Evolutionary conservation across 2,888 invertebrate genomes (phyloP), one percentile per base, ranked within the genome.

Genomic region (Campoletis raptor): DNA sequence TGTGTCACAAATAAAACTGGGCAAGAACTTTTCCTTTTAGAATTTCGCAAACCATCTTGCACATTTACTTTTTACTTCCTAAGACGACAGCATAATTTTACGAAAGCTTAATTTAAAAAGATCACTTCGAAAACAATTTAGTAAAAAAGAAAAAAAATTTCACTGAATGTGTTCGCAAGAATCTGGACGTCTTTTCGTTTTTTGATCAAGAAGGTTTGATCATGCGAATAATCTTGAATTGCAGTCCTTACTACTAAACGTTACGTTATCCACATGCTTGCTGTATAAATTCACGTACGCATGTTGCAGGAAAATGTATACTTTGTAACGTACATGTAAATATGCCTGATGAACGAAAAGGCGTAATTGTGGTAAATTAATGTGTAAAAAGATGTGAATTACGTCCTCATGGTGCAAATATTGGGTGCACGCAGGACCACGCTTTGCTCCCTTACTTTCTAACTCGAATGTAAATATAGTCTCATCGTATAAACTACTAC

Each of bases 391-490:
- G 52, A 40, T 42, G 61, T 12, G 30, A 64, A 36, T 48, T 45
- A 64, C n/a, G 18, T 45, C 18, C 64, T 36, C 64, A 10, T 77
- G 18, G 18, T 48, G 48, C 48, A 48, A 48, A 48, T 18, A 15
- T n/a, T 48, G 18, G 48, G 48, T 48, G 30, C 30, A 30, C 18
- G 36, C 21, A 10, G 7, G 4, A 15, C 15, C 37, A 21, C 54
- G 36, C 12, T 69, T 69, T 54, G 70, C 30, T 57, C 78, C 45
- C 76, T 86, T 83, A 86, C 86, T 86, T 86, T 86, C 86, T 83
- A 86, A 86, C 86, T 64, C 80, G 30, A 76, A 67, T 74, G 40
- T 80, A 76, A 24, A 30, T 80, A 73, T 40, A 66, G 83, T 76
- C 74, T 70, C 70, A 54, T 66, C 83, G 70, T 67, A 73, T 70